Conservation (phyloP, 2,797 vertebrate species). For the Jordanella pulchra region DNA sequence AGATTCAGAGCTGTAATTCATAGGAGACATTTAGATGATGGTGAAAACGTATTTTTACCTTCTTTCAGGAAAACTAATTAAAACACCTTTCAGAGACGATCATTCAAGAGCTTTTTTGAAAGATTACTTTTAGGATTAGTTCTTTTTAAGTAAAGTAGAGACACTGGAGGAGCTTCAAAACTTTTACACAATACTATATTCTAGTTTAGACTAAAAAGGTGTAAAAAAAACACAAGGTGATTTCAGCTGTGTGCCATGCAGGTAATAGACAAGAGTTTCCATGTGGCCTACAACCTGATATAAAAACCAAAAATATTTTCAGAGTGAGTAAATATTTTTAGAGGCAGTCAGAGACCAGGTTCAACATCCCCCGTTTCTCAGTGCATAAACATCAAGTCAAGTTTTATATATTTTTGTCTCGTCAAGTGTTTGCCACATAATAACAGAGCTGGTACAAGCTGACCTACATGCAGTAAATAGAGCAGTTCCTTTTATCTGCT, state of each 20-base stretch:
- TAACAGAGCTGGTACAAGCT: slow-evolving; percentile 61
- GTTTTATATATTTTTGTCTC: slow-evolving; percentile 44
- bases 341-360: slow-evolving; percentile 41
- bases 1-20: too few species aligned
- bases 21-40: too few species aligned
- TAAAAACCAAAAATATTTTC: background rate
- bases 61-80: too few species aligned
- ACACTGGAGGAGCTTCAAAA: too few species aligned
- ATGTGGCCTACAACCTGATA: background rate
- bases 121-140: too few species aligned
- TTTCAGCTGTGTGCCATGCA: background rate
- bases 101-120: too few species aligned
- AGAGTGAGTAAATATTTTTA: slow-evolving; percentile 47
- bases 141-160: too few species aligned
- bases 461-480: slow-evolving; percentile 76
- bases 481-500: slow-evolving; percentile 60
- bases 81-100: too few species aligned
- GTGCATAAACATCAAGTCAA: slow-evolving; percentile 55
- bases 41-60: too few species aligned
- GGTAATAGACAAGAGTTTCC: background rate
- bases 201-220: background rate
- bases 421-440: slow-evolving; percentile 49
- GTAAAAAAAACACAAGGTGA: background rate
- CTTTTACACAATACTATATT: too few species aligned
- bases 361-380: slow-evolving; percentile 35